Percentiles rank a stretch among this genome's conserved stretches.
These are phyloP conservation scores for Meiosimyza decipiens DNA, from an alignment of 2,888 invertebrate species.

Conservation along the genomic window DNA sequence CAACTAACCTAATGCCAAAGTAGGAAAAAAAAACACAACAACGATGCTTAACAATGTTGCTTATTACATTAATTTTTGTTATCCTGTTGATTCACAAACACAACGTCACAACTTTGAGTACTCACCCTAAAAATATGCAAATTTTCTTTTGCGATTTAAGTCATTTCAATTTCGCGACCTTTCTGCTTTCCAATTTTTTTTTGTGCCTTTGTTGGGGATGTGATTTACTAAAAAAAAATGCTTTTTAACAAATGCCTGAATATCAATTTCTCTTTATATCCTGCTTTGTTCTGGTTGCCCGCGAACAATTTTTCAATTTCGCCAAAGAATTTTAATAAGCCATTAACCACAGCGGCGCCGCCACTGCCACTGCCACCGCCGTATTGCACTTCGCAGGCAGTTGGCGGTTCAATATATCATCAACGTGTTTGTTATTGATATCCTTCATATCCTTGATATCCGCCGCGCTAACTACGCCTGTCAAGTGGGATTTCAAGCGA, in stretches of 20 bases:
- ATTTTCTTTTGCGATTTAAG: conserved; percentile 46
- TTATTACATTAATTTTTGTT: conserved; percentile 62
- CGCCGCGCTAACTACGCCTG: conserved; percentile 62
- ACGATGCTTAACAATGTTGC: conserved; percentile 56
- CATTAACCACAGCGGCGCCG: conserved; percentile 60
- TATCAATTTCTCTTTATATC: conserved; percentile 59
- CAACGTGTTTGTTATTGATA: conserved; percentile 37
- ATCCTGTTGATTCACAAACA: conserved; percentile 32
- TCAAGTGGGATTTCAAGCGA: conserved; percentile 65
- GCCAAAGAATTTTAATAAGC: conserved; percentile 62
- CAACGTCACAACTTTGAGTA: background rate
- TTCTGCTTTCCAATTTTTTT: conserved; percentile 19
- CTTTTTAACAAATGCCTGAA: conserved; percentile 52
- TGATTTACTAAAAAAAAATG: conserved; percentile 50
- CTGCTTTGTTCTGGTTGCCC: conserved; percentile 16
- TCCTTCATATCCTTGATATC: conserved; percentile 47
- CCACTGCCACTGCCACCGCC: conserved; percentile 30
- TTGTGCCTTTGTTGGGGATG: conserved; percentile 42
- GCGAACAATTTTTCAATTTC: conserved; percentile 60
- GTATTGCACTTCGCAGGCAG: conserved; percentile 41
- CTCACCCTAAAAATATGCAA: conserved; percentile 49
- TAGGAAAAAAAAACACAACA: conserved; percentile 8
- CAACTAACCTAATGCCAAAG: conserved; percentile 5
- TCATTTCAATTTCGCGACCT: conserved; percentile 49
- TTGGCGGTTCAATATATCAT: conserved; percentile 58